phyloP scores from a whole-genome alignment of 1,140 invertebrate species.

The Caenorhabditis briggsae region DNA sequence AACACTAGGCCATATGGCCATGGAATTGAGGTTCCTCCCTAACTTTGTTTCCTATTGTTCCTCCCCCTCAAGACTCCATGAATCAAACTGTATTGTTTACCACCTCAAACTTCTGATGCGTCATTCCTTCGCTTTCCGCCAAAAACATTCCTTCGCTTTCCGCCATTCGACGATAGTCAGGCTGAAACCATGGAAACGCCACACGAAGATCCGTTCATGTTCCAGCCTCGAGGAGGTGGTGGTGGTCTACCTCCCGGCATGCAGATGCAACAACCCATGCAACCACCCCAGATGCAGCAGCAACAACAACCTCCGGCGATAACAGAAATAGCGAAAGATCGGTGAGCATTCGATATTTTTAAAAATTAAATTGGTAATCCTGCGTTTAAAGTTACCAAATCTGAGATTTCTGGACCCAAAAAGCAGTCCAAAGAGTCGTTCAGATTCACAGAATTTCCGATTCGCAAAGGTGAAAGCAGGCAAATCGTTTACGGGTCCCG shows the following conservation, averaged over 20 bases:
- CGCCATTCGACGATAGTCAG: background rate
- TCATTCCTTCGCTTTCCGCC: background rate
- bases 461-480: too few relatives aligned
- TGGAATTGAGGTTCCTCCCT: slow-evolving; percentile 1
- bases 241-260: slow-evolving; percentile 19
- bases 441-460: too few relatives aligned
- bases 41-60: background rate
- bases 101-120: slow-evolving; percentile 12
- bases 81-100: background rate
- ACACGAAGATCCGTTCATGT: slow-evolving; percentile 39
- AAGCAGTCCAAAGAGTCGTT: too few relatives aligned
- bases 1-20: slow-evolving; percentile 39
- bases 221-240: slow-evolving; percentile 21
- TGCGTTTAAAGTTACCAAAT: too few relatives aligned
- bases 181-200: slow-evolving; percentile 19
- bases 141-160: background rate
- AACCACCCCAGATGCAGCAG: background rate
- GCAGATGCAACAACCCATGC: background rate
- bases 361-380: too few relatives aligned
- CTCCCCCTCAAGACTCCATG: background rate
- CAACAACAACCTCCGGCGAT: background rate
- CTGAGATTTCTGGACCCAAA: too few relatives aligned
- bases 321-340: background rate
- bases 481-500: too few relatives aligned
- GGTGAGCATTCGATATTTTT: background rate